A percentile compares a stretch with the other conserved stretches of the same genome.
phyloP scores from a whole-genome alignment of 1,140 invertebrate genomes.

The Panagrolaimus sp. region DNA sequence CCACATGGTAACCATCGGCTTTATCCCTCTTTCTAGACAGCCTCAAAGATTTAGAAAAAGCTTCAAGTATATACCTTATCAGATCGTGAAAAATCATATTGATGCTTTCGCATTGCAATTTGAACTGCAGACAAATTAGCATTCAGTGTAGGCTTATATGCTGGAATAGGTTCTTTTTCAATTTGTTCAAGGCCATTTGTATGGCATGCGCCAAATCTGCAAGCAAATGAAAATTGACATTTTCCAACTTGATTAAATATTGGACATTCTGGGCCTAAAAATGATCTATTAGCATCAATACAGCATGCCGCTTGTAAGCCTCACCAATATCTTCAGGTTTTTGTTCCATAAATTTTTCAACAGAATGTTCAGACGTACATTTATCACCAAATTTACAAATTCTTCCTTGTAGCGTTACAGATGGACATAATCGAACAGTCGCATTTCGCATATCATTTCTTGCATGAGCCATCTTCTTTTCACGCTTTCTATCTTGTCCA shows the following conservation, averaged over 20 bases:
- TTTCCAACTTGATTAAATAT: conserved; percentile 68
- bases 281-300: conserved; percentile 72
- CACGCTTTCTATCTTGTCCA: not conserved
- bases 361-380: conserved; percentile 43
- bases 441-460: conserved; percentile 64
- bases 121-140: conserved; percentile 67
- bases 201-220: conserved; percentile 68
- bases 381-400: conserved; percentile 59
- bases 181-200: conserved; percentile 66
- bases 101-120: conserved; percentile 71
- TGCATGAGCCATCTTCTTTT: conserved; percentile 62
- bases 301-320: too few species aligned
- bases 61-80: conserved; percentile 57
- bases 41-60: too few species aligned
- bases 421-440: conserved; percentile 67
- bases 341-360: conserved; percentile 67
- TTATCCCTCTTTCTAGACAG: too few species aligned
- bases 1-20: too few species aligned
- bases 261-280: conserved; percentile 68
- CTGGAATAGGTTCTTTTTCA: conserved; percentile 64
- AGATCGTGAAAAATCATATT: conserved; percentile 72
- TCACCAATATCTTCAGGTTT: conserved; percentile 67
- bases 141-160: conserved; percentile 63
- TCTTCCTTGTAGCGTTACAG: conserved; percentile 68
- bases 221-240: conserved; percentile 73